Percentiles rank a stretch among this genome's conserved stretches.
These are phyloP conservation scores for Macrochelys suwanniensis DNA, from an alignment of 2,797 vertebrate genomes.

Conservation along the genomic window DNA sequence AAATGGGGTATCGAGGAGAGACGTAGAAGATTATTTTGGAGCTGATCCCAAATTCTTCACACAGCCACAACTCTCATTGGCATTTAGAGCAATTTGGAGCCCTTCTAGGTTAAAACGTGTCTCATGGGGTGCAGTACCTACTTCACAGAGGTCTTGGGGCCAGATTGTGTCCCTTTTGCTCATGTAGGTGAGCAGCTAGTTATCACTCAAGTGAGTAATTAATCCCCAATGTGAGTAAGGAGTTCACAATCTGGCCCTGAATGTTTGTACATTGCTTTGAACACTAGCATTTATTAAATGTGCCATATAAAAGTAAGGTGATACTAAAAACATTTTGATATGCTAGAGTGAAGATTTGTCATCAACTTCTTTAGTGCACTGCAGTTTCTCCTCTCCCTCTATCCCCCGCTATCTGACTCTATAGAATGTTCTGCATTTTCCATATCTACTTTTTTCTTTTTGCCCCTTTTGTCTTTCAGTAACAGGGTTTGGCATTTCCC, in stretches of 20 bases:
- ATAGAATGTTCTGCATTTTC: conserved; percentile 65
- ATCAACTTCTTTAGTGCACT: not conserved
- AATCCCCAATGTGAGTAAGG: accelerated
- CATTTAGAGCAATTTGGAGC: accelerated
- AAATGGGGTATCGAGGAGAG: not conserved
- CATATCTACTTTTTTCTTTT: conserved; percentile 43
- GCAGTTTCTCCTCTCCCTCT: not conserved
- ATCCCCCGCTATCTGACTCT: not conserved
- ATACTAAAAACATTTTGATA: not conserved
- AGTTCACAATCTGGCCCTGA: not conserved
- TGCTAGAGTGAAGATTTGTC: not conserved
- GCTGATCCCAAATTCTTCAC: not conserved
- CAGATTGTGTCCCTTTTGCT: not conserved
- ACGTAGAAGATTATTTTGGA: not conserved
- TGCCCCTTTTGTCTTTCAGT: conserved; percentile 73
- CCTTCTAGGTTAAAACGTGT: not conserved
- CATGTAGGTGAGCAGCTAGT: not conserved
- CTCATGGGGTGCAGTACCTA: not conserved
- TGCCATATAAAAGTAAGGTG: not conserved
- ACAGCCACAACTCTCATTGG: accelerated
- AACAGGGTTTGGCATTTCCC: conserved; percentile 78
- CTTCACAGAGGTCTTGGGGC: not conserved
- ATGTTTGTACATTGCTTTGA: not conserved
- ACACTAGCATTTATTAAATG: not conserved
- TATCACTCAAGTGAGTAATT: not conserved